phyloP scores from a whole-genome alignment of 2,113 vertebrate genomes.

The Atractosteus spatula region DNA sequence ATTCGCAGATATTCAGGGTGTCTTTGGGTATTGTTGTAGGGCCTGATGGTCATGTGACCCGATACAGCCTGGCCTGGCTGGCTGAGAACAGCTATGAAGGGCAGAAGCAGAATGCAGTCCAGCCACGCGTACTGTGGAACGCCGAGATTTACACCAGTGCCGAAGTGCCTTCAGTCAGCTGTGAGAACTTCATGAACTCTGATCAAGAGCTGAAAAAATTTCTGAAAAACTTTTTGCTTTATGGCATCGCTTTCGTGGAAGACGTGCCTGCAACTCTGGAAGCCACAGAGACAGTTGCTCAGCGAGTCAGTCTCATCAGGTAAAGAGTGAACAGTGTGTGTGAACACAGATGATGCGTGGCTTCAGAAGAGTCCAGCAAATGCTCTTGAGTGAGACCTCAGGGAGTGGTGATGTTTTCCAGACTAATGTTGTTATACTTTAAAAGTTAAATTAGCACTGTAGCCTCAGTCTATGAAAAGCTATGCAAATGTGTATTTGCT shows the following conservation, averaged over 20 bases:
- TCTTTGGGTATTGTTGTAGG: constrained; percentile 53
- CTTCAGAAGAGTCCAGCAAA: too few species aligned
- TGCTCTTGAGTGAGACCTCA: too few species aligned
- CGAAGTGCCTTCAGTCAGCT: constrained; percentile 64
- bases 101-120: constrained; percentile 67
- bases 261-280: constrained; percentile 79
- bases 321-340: constrained; percentile 30
- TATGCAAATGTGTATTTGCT: too few species aligned
- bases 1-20: too few species aligned
- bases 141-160: constrained; percentile 72
- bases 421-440: too few species aligned
- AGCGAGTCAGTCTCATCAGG: constrained; percentile 87
- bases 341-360: too few species aligned
- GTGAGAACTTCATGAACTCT: constrained; percentile 75
- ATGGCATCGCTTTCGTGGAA: constrained; percentile 87
- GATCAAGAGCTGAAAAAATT: constrained; percentile 79
- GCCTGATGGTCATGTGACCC: constrained; percentile 81
- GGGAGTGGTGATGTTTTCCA: too few species aligned
- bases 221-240: constrained; percentile 79
- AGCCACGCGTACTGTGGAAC: constrained; percentile 81
- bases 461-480: too few species aligned
- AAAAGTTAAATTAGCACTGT: too few species aligned
- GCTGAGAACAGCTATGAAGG: constrained; percentile 82
- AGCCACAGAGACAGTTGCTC: constrained; percentile 70
- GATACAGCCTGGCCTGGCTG: constrained; percentile 82